A percentile compares a stretch with the other conserved stretches of the same genome.
phyloP scores from a whole-genome alignment of 2,888 invertebrate genomes.

The Azorinus chamasolen region DNA sequence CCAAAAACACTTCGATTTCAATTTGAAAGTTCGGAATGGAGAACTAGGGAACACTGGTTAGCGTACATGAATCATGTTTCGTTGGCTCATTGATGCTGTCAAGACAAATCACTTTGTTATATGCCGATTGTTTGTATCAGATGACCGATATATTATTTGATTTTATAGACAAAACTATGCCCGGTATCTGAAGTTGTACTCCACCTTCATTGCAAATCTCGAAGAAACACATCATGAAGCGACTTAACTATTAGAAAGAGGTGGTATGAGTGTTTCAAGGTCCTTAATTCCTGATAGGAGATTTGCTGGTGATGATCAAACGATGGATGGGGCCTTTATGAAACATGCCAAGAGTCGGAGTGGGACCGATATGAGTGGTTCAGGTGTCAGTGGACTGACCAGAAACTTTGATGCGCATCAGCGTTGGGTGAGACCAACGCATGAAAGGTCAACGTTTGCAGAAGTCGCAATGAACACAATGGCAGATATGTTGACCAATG shows the following conservation, averaged over 20 bases:
- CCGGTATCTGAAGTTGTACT: no score
- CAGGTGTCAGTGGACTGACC: no score
- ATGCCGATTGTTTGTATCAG: slow-evolving; percentile 6
- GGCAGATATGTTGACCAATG: no score
- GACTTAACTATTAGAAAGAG: slow-evolving; percentile 40
- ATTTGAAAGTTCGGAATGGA: not conserved
- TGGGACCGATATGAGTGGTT: no score
- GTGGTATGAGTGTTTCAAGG: slow-evolving; percentile 62
- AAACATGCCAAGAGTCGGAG: no score
- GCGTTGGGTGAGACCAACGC: slow-evolving; percentile 49
- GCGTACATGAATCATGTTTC: no score
- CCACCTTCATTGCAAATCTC: no score
- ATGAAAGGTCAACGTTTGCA: slow-evolving; percentile 34
- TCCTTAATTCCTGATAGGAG: slow-evolving; percentile 65
- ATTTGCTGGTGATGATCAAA: slow-evolving; percentile 62
- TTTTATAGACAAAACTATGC: no score
- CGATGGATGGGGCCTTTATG: no score
- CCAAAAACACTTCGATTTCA: not conserved
- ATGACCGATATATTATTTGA: not conserved
- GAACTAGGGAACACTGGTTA: slow-evolving; percentile 1
- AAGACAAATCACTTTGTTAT: not conserved
- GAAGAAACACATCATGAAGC: slow-evolving; percentile 63
- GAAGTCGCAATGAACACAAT: slow-evolving; percentile 30
- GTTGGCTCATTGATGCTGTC: not conserved
- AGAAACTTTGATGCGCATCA: no score